These are phyloP conservation scores for Cyclargus thomasi DNA, from an alignment of 1,140 invertebrate species.

Conservation along the genomic window DNA sequence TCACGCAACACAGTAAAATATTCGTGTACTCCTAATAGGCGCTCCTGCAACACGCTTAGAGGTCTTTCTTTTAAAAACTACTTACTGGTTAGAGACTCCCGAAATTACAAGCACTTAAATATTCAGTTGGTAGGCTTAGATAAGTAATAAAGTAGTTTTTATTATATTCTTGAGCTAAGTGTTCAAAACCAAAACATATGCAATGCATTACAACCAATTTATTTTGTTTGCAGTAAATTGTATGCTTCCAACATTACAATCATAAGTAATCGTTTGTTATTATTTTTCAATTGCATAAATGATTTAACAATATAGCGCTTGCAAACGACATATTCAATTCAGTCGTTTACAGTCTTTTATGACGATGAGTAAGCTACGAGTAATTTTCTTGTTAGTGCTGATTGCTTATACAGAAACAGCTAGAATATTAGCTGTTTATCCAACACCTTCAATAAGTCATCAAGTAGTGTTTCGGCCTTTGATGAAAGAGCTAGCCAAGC, in stretches of 20 bases:
- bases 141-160: too few species aligned
- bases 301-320: background rate
- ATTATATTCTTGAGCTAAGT: too few species aligned
- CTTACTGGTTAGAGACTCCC: too few species aligned
- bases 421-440: slow-evolving; percentile 63
- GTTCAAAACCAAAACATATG: too few species aligned
- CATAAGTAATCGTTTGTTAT: background rate
- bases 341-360: background rate
- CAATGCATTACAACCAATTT: background rate
- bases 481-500: slow-evolving; percentile 29
- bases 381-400: background rate
- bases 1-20: background rate
- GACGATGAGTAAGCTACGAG: background rate
- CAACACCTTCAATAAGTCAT: slow-evolving; percentile 61
- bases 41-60: too few species aligned
- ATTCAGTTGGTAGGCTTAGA: too few species aligned
- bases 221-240: background rate
- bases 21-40: too few species aligned
- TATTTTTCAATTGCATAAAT: background rate
- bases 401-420: slow-evolving; percentile 21
- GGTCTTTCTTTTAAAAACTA: too few species aligned
- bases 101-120: too few species aligned
- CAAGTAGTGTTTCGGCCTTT: slow-evolving; percentile 56
- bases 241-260: background rate
- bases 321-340: background rate